These are phyloP conservation scores for Drosophila seguyi DNA, from an alignment of 1,140 invertebrate species.

Conservation along the genomic window DNA sequence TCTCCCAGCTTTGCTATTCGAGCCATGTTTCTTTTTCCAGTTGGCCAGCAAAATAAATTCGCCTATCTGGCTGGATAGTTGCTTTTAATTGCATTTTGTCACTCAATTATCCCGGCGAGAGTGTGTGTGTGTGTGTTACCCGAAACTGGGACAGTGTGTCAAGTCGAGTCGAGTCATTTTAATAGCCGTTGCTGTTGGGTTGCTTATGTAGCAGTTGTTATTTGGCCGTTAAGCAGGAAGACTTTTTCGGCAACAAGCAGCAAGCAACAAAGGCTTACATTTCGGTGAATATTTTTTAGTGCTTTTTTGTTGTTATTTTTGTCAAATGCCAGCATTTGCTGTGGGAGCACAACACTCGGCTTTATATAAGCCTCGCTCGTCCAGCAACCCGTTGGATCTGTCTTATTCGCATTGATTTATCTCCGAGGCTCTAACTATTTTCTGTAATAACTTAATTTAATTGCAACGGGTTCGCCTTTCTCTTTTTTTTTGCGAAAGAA, in stretches of 20 bases:
- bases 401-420: slow-evolving; percentile 71
- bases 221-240: slow-evolving; percentile 65
- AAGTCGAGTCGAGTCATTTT: slow-evolving; percentile 75
- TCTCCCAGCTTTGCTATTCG: background rate
- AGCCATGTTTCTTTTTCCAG: slow-evolving; percentile 2
- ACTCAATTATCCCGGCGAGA: slow-evolving; percentile 58
- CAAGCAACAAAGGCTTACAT: slow-evolving; percentile 19
- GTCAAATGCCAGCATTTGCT: slow-evolving; percentile 58
- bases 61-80: slow-evolving; percentile 42
- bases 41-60: slow-evolving; percentile 33
- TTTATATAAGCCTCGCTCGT: slow-evolving; percentile 65
- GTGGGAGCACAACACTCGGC: slow-evolving; percentile 19
- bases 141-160: slow-evolving; percentile 79
- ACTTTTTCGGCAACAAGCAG: slow-evolving; percentile 55
- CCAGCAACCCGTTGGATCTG: slow-evolving; percentile 27
- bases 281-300: slow-evolving; percentile 1
- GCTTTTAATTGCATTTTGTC: slow-evolving; percentile 74
- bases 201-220: slow-evolving; percentile 39
- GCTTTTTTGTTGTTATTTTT: slow-evolving; percentile 35
- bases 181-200: slow-evolving; percentile 49
- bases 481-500: slow-evolving; percentile 44
- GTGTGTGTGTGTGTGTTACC: slow-evolving; percentile 20
- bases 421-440: slow-evolving; percentile 44
- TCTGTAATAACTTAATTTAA: slow-evolving; percentile 78
- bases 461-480: slow-evolving; percentile 57